Percentiles rank a stretch among this genome's conserved stretches.
Evolutionary conservation across 1,140 invertebrate genomes (phyloP).

Genomic region (Leucophenga varia): DNA sequence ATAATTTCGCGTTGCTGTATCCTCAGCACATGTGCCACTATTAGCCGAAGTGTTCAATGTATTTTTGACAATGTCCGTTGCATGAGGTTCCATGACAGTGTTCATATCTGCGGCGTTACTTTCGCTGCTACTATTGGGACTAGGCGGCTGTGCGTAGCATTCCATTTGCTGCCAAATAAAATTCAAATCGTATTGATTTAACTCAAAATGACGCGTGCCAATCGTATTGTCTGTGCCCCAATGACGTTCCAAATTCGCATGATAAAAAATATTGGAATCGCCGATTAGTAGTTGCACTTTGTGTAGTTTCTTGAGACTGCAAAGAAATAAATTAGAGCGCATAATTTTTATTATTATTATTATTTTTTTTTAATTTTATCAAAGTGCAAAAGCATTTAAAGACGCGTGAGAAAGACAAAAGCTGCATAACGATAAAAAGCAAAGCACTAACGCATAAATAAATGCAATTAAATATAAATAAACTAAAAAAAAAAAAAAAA

Average conservation of each 20-base stretch:
- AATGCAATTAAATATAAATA: no score
- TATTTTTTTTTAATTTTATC: no score
- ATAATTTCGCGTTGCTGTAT: conserved; percentile 48
- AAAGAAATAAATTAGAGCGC: conserved; percentile 6
- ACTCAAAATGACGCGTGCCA: conserved; percentile 46
- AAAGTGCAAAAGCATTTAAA: no score
- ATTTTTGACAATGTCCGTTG: no score
- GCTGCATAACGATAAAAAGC: no score
- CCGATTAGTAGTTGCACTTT: conserved; percentile 48
- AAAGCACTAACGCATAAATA: no score
- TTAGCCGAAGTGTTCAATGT: no score
- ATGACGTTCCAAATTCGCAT: conserved; percentile 51
- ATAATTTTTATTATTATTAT: no score
- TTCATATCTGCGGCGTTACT: conserved; percentile 1
- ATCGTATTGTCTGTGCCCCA: conserved; percentile 42
- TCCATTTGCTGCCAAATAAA: conserved; percentile 55
- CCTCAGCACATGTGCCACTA: conserved; percentile 27
- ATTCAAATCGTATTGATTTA: conserved; percentile 56
- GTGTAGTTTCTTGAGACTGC: conserved; percentile 50
- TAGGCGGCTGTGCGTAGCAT: conserved; percentile 19
- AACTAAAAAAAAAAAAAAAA: no score
- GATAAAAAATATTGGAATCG: conserved; percentile 48
- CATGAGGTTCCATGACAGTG: no score
- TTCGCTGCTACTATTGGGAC: background rate
- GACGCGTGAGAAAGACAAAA: no score